phyloP scores from a whole-genome alignment of 2,797 vertebrate species.

The Acropternis orthonyx region DNA sequence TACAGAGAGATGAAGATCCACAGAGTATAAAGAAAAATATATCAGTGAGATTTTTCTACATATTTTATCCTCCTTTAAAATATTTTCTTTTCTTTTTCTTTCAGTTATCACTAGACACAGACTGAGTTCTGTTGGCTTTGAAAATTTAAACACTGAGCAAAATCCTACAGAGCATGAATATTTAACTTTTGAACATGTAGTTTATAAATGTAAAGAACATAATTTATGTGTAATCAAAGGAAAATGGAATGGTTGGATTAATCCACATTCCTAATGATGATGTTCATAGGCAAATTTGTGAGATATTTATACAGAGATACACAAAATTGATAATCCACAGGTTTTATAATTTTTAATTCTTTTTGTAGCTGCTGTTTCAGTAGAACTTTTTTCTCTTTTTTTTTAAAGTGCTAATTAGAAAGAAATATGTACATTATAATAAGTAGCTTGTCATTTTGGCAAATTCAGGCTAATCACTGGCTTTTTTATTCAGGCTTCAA shows the following conservation, averaged over 20 bases:
- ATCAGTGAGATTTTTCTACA: background rate
- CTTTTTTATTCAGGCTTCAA: constrained; percentile 11
- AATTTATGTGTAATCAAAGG: constrained; percentile 17
- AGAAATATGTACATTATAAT: background rate
- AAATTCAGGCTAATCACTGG: constrained; percentile 14
- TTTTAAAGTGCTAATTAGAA: background rate
- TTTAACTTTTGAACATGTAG: constrained; percentile 12
- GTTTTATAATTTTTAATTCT: background rate
- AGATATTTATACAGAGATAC: background rate
- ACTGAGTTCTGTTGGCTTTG: constrained; percentile 31
- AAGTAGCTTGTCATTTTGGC: background rate
- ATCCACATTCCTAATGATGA: background rate
- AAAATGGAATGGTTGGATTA: background rate
- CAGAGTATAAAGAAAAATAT: constrained; percentile 1
- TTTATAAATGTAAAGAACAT: constrained; percentile 15
- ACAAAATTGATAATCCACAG: background rate
- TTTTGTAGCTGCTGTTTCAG: background rate
- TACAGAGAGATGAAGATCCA: constrained; percentile 3
- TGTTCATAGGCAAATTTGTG: background rate
- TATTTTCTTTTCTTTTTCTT: background rate
- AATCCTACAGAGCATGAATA: constrained; percentile 17
- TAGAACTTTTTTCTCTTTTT: background rate
- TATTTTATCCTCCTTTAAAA: constrained; percentile 2
- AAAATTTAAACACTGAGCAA: constrained; percentile 12
- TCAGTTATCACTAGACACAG: constrained; percentile 24